Evolutionary conservation across 2,888 invertebrate genomes (phyloP).

Genomic region (Galeopsomyia nigrocyanea): DNA sequence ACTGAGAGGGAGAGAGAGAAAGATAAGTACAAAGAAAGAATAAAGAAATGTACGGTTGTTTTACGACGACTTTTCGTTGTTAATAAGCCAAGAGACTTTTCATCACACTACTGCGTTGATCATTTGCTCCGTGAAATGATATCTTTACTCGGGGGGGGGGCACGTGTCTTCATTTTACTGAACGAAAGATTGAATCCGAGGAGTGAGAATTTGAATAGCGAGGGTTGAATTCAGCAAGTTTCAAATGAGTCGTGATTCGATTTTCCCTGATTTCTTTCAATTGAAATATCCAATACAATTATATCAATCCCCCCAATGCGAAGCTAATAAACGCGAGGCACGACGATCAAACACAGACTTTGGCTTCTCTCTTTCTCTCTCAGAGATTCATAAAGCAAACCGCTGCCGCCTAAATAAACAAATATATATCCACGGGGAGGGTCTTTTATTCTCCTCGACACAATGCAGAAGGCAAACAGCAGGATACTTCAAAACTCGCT

Average conservation of each 20-base stretch:
- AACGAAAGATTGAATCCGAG: no score
- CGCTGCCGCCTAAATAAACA: slow-evolving; percentile 40
- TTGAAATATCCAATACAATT: no score
- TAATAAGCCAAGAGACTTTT: slow-evolving; percentile 50
- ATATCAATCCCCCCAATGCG: no score
- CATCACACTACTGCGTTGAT: not conserved
- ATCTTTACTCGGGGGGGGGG: not conserved
- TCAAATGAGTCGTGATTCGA: no score
- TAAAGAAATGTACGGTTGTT: slow-evolving; percentile 50
- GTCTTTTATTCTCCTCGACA: no score
- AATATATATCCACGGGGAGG: slow-evolving; percentile 25
- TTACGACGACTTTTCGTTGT: slow-evolving; percentile 56
- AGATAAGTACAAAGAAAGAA: slow-evolving; percentile 7
- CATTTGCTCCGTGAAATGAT: slow-evolving; percentile 2
- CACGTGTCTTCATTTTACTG: no score
- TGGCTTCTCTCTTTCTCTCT: slow-evolving; percentile 7
- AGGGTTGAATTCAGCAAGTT: slow-evolving; percentile 6
- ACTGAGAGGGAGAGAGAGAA: not conserved
- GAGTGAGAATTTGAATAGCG: no score
- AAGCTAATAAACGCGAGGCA: no score
- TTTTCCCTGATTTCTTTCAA: no score
- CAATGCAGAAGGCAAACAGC: no score
- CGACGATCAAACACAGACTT: no score
- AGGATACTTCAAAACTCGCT: not conserved
- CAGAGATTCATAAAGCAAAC: slow-evolving; percentile 39